A percentile compares a stretch with the other conserved stretches of the same genome.
Conservation (phyloP, 2,113 vertebrate species). For the Macrotis lagotis region DNA sequence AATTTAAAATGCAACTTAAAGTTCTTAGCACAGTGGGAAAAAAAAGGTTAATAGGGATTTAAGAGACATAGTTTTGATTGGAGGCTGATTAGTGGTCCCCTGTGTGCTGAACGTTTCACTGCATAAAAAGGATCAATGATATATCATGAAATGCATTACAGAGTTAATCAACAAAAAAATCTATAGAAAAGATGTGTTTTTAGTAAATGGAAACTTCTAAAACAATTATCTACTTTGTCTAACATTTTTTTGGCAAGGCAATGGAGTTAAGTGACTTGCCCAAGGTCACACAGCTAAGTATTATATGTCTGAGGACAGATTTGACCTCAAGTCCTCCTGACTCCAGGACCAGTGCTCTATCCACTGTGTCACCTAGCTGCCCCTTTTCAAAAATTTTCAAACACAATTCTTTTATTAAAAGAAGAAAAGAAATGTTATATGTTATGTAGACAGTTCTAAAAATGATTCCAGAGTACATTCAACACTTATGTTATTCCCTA, state of each 20-base stretch:
- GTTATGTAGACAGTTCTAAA: neutral
- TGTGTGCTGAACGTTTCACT: neutral
- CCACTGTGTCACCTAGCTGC: too few species aligned
- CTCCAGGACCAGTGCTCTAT: too few species aligned
- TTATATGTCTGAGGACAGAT: too few species aligned
- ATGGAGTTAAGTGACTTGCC: too few species aligned
- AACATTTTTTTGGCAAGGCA: too few species aligned
- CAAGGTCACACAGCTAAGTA: too few species aligned
- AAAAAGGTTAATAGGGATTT: neutral
- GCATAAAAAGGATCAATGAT: neutral
- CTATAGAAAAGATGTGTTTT: neutral
- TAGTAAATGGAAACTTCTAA: neutral
- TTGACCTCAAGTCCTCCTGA: too few species aligned
- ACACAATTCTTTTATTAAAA: neutral
- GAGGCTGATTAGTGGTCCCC: neutral
- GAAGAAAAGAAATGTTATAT: neutral
- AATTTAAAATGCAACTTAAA: too few species aligned
- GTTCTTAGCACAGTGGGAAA: too few species aligned
- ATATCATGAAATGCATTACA: neutral
- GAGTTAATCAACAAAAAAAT: neutral
- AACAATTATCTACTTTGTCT: neutral
- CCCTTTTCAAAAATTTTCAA: neutral
- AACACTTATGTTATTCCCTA: neutral
- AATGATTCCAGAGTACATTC: neutral
- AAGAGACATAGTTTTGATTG: neutral